phyloP scores from a whole-genome alignment of 2,797 vertebrate genomes.

The Myotis myotis region DNA sequence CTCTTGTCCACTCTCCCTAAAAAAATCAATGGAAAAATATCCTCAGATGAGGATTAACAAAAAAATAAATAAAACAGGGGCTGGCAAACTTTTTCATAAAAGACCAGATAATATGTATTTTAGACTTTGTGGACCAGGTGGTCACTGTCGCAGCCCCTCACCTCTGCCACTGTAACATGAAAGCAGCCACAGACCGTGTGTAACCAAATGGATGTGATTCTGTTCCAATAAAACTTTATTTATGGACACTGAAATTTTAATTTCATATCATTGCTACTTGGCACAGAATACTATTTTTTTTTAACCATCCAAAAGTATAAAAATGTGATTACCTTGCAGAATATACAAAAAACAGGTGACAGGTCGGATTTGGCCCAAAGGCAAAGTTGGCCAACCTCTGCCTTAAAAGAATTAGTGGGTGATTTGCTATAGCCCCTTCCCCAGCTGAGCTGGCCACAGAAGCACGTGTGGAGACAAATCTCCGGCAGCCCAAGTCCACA shows the following conservation, averaged over 20 bases:
- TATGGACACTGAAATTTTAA: neutral
- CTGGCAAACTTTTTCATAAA: neutral
- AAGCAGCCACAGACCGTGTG: neutral
- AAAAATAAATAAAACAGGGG: too few relatives aligned
- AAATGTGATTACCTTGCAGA: neutral
- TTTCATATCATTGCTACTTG: neutral
- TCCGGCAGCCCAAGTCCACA: rapidly evolving
- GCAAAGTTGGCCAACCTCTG: neutral
- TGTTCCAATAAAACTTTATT: neutral
- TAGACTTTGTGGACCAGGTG: neutral
- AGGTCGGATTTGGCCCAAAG: neutral
- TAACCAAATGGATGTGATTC: neutral
- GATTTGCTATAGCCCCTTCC: neutral
- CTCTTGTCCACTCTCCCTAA: too few relatives aligned
- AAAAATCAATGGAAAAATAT: too few relatives aligned
- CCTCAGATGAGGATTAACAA: too few relatives aligned
- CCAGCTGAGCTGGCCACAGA: neutral
- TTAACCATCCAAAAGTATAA: neutral
- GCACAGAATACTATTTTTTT: neutral
- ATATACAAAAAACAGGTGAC: neutral
- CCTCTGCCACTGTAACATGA: rapidly evolving
- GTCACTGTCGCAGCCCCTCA: neutral
- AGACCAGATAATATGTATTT: neutral
- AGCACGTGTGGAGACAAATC: rapidly evolving
- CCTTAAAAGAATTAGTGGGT: neutral